Conservation (phyloP, 2,888 invertebrate genomes). For the Hetaerina titia region DNA sequence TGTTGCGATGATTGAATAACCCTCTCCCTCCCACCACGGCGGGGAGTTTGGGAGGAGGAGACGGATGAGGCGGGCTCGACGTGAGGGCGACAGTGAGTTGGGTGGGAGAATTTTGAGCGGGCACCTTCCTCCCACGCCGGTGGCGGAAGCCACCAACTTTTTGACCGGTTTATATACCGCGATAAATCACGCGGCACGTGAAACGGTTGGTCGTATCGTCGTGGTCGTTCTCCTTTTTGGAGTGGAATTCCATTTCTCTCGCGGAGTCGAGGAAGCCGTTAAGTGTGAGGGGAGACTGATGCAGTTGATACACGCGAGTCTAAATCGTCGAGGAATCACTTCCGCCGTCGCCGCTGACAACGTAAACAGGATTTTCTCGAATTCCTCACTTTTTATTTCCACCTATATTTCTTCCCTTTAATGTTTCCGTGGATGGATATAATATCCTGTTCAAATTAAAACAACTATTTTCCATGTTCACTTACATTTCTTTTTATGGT, state of each 20-base stretch:
- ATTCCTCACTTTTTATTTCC: too few relatives aligned
- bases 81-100: background rate
- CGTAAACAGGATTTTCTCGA: too few relatives aligned
- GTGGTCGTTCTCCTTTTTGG: background rate
- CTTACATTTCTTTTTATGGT: too few relatives aligned
- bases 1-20: slow-evolving; percentile 32
- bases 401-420: too few relatives aligned
- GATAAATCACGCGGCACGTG: background rate
- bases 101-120: background rate
- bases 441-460: too few relatives aligned
- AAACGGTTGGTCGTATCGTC: background rate
- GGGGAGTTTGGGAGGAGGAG: background rate
- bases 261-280: background rate
- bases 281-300: background rate
- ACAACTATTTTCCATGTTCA: too few relatives aligned
- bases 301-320: background rate
- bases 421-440: too few relatives aligned
- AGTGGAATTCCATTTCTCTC: background rate
- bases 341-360: background rate
- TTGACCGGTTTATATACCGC: background rate
- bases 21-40: background rate
- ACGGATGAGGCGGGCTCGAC: background rate
- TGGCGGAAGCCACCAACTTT: background rate
- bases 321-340: background rate
- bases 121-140: background rate